A percentile compares a stretch with the other conserved stretches of the same genome.
phyloP scores from a whole-genome alignment of 2,113 vertebrate genomes.

The Cricetomys ansorgei region DNA sequence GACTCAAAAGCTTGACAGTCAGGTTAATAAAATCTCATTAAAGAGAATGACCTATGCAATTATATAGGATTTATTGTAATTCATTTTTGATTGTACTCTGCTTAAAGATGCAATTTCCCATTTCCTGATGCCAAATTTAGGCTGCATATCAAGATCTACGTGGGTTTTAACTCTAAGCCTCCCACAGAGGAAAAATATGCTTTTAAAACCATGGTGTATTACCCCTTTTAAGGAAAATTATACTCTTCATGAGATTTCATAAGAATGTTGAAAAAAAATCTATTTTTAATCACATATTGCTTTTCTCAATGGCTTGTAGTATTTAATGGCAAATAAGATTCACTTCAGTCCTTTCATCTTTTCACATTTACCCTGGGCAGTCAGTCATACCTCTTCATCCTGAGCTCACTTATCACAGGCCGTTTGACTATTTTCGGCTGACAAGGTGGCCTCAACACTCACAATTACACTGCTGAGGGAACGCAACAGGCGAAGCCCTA shows the following conservation, averaged over 20 bases:
- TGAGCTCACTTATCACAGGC: background rate
- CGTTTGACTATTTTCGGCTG: background rate
- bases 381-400: background rate
- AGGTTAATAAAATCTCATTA: slow-evolving; percentile 99
- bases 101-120: slow-evolving; percentile 94
- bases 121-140: slow-evolving; percentile 93
- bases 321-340: slow-evolving; percentile 59
- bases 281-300: slow-evolving; percentile 79
- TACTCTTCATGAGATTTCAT: slow-evolving; percentile 71
- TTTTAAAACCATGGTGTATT: slow-evolving; percentile 82
- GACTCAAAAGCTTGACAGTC: slow-evolving; percentile 93
- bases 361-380: slow-evolving; percentile 32
- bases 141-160: slow-evolving; percentile 90
- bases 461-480: background rate
- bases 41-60: slow-evolving; percentile 97
- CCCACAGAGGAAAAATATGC: slow-evolving; percentile 83
- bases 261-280: slow-evolving; percentile 71
- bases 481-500: slow-evolving; percentile 1
- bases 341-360: slow-evolving; percentile 56
- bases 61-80: slow-evolving; percentile 99
- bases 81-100: slow-evolving; percentile 94
- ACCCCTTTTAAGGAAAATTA: slow-evolving; percentile 82
- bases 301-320: slow-evolving; percentile 51
- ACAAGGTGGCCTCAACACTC: background rate
- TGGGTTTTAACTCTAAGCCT: slow-evolving; percentile 89